Conservation (phyloP, 1,140 invertebrate genomes). For the Coelopa frigida region DNA sequence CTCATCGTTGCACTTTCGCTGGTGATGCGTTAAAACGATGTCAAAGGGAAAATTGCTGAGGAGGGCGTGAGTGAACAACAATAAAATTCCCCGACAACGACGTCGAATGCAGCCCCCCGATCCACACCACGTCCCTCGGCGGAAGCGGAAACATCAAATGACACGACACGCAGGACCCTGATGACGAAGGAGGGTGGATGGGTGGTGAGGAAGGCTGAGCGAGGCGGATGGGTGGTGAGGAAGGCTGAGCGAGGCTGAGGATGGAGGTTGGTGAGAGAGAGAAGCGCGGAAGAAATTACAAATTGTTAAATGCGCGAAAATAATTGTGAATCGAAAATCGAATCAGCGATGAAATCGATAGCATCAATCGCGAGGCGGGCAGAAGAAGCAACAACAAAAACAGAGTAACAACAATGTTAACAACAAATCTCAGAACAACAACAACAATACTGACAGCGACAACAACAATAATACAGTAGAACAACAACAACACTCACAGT, state of each 20-base stretch:
- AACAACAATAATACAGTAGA: no score
- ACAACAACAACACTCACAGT: no score
- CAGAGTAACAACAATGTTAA: no score
- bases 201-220: neutral
- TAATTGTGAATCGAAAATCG: constrained; percentile 14
- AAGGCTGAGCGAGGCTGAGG: neutral
- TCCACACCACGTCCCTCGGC: neutral
- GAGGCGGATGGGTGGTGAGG: neutral
- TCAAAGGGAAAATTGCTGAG: no score
- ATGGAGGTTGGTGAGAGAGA: no score
- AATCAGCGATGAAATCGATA: constrained; percentile 6
- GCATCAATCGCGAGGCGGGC: no score
- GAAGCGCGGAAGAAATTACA: no score
- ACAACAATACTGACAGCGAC: no score
- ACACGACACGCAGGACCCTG: neutral
- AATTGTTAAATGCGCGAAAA: constrained; percentile 8
- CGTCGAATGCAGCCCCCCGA: neutral
- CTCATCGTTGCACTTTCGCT: no score
- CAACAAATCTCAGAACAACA: no score
- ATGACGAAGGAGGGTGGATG: neutral
- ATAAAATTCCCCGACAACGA: neutral
- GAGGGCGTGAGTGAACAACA: neutral
- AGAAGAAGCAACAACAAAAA: no score
- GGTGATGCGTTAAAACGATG: no score
- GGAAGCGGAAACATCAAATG: constrained; percentile 7